Evolutionary conservation across 2,797 vertebrate species (phyloP), one percentile per base, ranked within the genome.

Genomic region (Adelosebastes latens): DNA sequence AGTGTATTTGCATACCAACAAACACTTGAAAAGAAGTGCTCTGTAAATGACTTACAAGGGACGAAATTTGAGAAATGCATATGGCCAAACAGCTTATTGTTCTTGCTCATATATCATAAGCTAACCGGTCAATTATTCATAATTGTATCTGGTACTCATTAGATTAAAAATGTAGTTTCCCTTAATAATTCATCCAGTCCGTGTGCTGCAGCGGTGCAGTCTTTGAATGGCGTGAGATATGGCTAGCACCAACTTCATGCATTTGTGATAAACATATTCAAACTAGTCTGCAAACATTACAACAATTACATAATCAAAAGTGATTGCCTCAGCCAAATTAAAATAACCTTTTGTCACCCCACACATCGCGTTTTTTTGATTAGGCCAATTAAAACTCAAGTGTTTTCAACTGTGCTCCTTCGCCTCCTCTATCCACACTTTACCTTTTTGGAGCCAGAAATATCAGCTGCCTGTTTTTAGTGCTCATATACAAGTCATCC

Each of bases 301-400:
- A 59, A 81, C 88, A 82, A 79, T 91, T 91, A 88, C 66, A 79
- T 81, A 88, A 93, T 92, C 90, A 92, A 89, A 89, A 93, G 78
- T 86, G 87, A 92, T 93, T 89, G 86, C 86, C 72, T 88, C 59
- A 20, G 82, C 85, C 75, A 81, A 90, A 94, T 92, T 82, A 68
- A 87, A 92, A 88, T 83, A 88, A 91, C 88, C 91, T 88, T 92
- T 92, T 91, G 89, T 94, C 89, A 88, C 91, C 75, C 66, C 79
- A 90, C 92, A 93, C 82, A 90, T 93, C 76, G 46, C 86, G 49
- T 81, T 84, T 88, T 84, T 93, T 80, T 93, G 93, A 95, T 95
- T 91, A 94, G 88, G 75, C 87, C 88, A 89, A 95, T 96, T 95
- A 92, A 93, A 91, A 87, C 84, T 92, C 52, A 83, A 94, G 92